Evolutionary conservation across 2,888 invertebrate genomes (phyloP).

Genomic region (Aquatica leii): DNA sequence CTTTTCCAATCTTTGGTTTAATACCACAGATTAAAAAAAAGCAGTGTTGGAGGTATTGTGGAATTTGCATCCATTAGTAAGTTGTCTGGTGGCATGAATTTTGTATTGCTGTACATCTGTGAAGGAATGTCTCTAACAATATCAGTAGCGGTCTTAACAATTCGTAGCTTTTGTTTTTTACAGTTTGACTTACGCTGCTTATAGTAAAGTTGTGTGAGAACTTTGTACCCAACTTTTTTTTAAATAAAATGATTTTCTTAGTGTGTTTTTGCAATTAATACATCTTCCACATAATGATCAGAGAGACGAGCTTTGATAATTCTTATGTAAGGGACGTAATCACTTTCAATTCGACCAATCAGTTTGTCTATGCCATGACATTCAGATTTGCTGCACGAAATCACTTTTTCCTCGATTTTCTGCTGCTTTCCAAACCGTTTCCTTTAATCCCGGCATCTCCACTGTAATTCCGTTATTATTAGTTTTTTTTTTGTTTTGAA

Average conservation of each 20-base stretch:
- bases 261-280: constrained; percentile 25
- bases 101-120: neutral
- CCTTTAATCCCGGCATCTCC: no score
- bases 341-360: constrained; percentile 19
- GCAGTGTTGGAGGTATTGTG: no score
- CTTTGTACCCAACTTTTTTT: constrained; percentile 38
- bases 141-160: neutral
- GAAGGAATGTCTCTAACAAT: neutral
- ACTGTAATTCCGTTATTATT: no score
- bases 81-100: no score
- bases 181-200: constrained; percentile 24
- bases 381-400: constrained; percentile 11
- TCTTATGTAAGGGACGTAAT: constrained; percentile 18
- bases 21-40: no score
- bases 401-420: constrained; percentile 22
- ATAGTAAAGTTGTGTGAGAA: constrained; percentile 38
- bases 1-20: no score
- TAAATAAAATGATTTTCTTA: constrained; percentile 33
- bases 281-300: constrained; percentile 37
- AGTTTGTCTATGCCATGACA: constrained; percentile 19
- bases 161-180: constrained; percentile 26
- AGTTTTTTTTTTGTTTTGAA: constrained; percentile 9
- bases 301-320: constrained; percentile 26
- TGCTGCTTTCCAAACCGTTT: neutral
- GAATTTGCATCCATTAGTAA: neutral